These are phyloP conservation scores for Porites divaricata DNA, from an alignment of 92 coral and sea anemone species.

Conservation along the genomic window DNA sequence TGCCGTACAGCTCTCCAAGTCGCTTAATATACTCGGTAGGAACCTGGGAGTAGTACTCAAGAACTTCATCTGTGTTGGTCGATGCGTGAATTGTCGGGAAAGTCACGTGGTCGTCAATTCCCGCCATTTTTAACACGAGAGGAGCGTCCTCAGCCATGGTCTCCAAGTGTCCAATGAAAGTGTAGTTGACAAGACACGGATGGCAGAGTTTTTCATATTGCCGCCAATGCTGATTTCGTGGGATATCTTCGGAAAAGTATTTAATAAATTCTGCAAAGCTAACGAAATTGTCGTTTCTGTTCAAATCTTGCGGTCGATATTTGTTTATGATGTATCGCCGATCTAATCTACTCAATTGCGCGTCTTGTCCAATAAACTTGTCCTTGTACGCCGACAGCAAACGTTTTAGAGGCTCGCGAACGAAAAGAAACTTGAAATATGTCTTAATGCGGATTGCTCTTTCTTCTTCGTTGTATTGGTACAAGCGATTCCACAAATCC, in stretches of 20 bases:
- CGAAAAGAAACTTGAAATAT: constrained; percentile 26
- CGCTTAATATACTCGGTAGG: background rate
- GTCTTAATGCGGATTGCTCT: background rate
- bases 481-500: background rate
- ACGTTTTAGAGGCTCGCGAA: constrained; percentile 24
- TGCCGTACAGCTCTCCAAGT: constrained; percentile 17
- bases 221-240: constrained; percentile 30
- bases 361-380: background rate
- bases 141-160: constrained; percentile 15
- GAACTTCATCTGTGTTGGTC: constrained; percentile 5
- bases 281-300: background rate
- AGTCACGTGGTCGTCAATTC: constrained; percentile 29
- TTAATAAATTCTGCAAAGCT: constrained; percentile 6
- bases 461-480: background rate
- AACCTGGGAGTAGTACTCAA: constrained; percentile 11
- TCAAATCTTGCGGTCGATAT: constrained; percentile 10
- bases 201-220: constrained; percentile 25
- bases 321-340: background rate
- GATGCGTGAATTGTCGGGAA: constrained; percentile 35
- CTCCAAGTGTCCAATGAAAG: constrained; percentile 33
- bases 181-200: constrained; percentile 18
- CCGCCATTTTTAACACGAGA: constrained; percentile 16
- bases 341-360: background rate
- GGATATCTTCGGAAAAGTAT: background rate
- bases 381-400: constrained; percentile 18